A percentile compares a stretch with the other conserved stretches of the same genome.
Evolutionary conservation across 2,113 vertebrate species (phyloP).

Genomic region (Piaya cayana): DNA sequence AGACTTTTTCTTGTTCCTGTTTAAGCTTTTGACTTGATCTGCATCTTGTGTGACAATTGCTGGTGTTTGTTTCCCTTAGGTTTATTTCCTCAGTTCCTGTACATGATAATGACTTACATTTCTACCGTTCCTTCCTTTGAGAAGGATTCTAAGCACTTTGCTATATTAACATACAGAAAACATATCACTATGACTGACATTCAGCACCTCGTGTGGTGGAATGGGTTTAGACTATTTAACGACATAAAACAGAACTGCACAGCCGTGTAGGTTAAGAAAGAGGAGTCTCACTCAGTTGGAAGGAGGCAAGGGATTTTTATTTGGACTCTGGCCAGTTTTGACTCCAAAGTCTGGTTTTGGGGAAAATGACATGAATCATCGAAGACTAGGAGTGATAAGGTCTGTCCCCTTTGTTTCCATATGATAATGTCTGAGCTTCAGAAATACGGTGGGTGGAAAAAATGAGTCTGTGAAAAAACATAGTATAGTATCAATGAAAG

Average conservation of each 20-base stretch:
- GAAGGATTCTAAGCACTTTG: conserved; percentile 25
- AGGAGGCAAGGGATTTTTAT: background rate
- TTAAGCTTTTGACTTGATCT: conserved; percentile 8
- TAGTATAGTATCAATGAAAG: background rate
- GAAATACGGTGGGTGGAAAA: background rate
- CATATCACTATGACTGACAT: background rate
- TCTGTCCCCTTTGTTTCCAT: background rate
- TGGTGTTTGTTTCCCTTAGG: conserved; percentile 25
- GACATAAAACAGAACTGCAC: background rate
- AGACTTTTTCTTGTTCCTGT: conserved; percentile 30
- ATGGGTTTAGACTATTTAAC: conserved; percentile 5
- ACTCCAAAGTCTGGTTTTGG: background rate
- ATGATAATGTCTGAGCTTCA: background rate
- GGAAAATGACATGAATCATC: background rate
- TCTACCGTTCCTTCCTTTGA: conserved; percentile 15
- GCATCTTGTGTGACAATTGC: conserved; percentile 29
- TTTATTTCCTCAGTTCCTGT: conserved; percentile 2
- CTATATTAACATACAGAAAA: conserved; percentile 22
- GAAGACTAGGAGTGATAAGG: background rate
- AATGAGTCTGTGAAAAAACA: background rate
- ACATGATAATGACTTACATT: background rate
- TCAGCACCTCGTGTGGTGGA: background rate
- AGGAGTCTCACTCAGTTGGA: background rate
- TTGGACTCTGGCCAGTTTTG: background rate
- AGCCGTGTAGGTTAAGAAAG: background rate